Conservation (phyloP, 2,888 invertebrate genomes). For the Nemotelus pantherinus region DNA sequence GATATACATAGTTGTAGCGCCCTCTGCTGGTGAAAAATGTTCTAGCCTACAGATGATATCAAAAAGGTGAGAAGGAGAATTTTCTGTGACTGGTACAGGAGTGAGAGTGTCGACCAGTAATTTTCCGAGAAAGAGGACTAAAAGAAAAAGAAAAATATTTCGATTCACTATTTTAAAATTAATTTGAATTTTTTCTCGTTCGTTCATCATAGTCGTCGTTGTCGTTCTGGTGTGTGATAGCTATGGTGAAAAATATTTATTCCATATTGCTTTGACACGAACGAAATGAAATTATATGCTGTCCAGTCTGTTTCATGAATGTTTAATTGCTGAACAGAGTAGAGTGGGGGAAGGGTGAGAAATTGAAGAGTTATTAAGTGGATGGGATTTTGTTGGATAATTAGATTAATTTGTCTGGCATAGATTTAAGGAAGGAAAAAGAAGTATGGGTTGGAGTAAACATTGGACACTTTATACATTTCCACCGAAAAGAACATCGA, state of each 20-base stretch:
- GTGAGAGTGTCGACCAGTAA: not conserved
- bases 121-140: no score
- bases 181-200: not conserved
- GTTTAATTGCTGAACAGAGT: not conserved
- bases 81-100: not conserved
- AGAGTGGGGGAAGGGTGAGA: no score
- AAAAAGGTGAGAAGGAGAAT: not conserved
- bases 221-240: not conserved
- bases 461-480: no score
- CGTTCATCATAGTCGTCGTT: not conserved
- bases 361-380: no score
- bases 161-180: not conserved
- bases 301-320: not conserved
- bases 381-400: no score
- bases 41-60: not conserved
- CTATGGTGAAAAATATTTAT: not conserved
- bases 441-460: no score
- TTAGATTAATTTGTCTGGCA: no score
- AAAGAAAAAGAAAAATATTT: not conserved
- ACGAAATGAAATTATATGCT: constrained; percentile 1
- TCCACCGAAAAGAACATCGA: no score
- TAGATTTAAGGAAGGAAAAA: no score
- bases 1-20: no score
- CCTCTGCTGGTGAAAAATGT: no score
- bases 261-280: not conserved